Base-by-base conservation (phyloP, 2,888 invertebrate species). In the Drosophila rubida region DNA sequence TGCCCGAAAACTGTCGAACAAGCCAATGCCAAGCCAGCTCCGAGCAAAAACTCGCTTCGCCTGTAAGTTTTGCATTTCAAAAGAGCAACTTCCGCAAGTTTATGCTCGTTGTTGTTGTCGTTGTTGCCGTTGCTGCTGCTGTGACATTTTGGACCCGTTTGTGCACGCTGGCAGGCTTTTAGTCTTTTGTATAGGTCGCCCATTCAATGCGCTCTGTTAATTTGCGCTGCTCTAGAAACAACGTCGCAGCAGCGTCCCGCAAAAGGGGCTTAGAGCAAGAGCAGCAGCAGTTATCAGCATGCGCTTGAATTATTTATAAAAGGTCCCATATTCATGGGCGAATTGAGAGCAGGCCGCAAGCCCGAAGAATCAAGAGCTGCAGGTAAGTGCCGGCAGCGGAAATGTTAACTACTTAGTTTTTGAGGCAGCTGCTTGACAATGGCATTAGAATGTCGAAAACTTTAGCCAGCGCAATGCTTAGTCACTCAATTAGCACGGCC, bases 381-480 rank as follows among this genome's bases (percentile, higher is more conserved):
- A 77, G 73, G 73, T 75, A 37, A 63, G 64, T 53, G 68, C 65
- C 53, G 68, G 65, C 64, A 69, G 73, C 87, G 85, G 85, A 87
- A 83, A 83, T 81, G 87, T 79, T 85, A 83, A 85, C 85, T 82
- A 84, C 87, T 37, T 82, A 87, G 87, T 37, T 80, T 54, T 87
- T 68, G 53, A 64, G 72, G 65, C 55, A 61, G 44, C 87, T 57
- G 82, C 87, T 84, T 83, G 87, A 83, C 82, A 87, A 83, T 83
- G 82, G 87, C 82, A 87, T 85, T 87, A 87, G 87, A 87, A 87
- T 78, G 82, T 76, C 79, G 82, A 87, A 81, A 83, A 84, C 69
- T 85, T 81, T 85, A 55, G 74, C 64, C 60, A 59, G 46, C 69
- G 75, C 4, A 37, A 44, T 70, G 83, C 86, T 84, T 85, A 84